These are phyloP conservation scores for Camelus dromedarius DNA, from an alignment of 2,113 vertebrate genomes.

Conservation along the genomic window DNA sequence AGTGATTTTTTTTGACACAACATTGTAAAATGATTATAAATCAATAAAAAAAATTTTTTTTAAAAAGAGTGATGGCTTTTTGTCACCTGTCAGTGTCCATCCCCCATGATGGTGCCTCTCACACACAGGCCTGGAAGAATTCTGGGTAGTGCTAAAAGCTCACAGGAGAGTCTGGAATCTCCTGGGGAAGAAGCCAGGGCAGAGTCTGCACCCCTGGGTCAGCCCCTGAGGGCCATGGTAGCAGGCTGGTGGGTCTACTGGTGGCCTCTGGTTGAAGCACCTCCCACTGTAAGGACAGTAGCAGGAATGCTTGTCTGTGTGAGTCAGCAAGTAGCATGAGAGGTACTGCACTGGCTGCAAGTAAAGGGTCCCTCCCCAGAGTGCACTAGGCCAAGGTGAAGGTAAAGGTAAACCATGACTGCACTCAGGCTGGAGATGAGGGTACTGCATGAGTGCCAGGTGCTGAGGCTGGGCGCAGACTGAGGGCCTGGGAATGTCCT, in stretches of 20 bases:
- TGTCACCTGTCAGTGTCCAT: background rate
- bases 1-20: background rate
- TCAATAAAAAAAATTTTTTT: too few relatives aligned
- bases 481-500: background rate
- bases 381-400: background rate
- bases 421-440: background rate
- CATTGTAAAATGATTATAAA: too few relatives aligned
- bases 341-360: slow-evolving; percentile 74
- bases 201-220: background rate
- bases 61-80: background rate
- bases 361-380: slow-evolving; percentile 56
- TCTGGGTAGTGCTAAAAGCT: background rate
- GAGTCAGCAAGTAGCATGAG: slow-evolving; percentile 71
- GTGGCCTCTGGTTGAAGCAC: slow-evolving; percentile 78
- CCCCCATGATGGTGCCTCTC: background rate
- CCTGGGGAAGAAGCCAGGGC: background rate
- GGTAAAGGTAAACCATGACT: slow-evolving; percentile 19
- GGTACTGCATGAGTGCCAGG: background rate
- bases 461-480: background rate
- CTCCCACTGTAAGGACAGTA: slow-evolving; percentile 79
- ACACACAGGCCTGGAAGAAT: background rate
- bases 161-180: background rate
- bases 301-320: slow-evolving; percentile 70
- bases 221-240: background rate
- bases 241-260: slow-evolving; percentile 72